phyloP scores from a whole-genome alignment of 1,140 invertebrate species.

The Drosophila trapezifrons region DNA sequence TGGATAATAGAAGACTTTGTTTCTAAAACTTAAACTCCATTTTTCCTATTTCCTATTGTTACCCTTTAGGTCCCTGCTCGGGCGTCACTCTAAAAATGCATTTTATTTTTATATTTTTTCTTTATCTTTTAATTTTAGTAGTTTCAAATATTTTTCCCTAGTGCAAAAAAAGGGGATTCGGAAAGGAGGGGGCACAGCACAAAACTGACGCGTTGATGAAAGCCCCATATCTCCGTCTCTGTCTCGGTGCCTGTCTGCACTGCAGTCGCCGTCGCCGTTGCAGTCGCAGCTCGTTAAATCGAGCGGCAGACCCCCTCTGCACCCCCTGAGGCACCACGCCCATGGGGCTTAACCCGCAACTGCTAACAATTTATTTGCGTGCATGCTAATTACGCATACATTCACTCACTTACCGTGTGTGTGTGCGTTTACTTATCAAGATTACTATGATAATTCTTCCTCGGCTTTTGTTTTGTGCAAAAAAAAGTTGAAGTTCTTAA shows the following conservation, averaged over 20 bases:
- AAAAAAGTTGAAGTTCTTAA: conserved; percentile 24
- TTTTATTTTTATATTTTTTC: too few species aligned
- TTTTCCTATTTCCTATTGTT: too few species aligned
- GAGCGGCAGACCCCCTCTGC: conserved; percentile 46
- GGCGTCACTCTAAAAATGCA: too few species aligned
- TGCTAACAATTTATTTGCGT: conserved; percentile 66
- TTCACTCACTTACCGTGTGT: not conserved
- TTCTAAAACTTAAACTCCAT: too few species aligned
- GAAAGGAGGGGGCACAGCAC: not conserved
- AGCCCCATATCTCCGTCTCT: conserved; percentile 50
- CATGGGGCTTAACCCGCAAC: conserved; percentile 37
- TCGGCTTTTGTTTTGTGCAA: conserved; percentile 28
- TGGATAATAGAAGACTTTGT: not conserved
- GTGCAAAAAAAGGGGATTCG: not conserved
- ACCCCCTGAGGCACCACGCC: not conserved
- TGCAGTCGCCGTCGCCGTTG: conserved; percentile 41
- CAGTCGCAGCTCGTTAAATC: conserved; percentile 77
- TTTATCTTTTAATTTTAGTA: not conserved
- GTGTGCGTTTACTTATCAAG: conserved; percentile 52
- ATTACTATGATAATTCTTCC: conserved; percentile 45
- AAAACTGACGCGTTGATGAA: conserved; percentile 53
- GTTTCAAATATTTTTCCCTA: not conserved
- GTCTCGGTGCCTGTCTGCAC: conserved; percentile 9
- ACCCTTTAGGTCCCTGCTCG: too few species aligned
- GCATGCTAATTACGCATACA: conserved; percentile 77